These are phyloP conservation scores for Protophormia terraenovae DNA, from an alignment of 2,888 invertebrate species.

Conservation along the genomic window DNA sequence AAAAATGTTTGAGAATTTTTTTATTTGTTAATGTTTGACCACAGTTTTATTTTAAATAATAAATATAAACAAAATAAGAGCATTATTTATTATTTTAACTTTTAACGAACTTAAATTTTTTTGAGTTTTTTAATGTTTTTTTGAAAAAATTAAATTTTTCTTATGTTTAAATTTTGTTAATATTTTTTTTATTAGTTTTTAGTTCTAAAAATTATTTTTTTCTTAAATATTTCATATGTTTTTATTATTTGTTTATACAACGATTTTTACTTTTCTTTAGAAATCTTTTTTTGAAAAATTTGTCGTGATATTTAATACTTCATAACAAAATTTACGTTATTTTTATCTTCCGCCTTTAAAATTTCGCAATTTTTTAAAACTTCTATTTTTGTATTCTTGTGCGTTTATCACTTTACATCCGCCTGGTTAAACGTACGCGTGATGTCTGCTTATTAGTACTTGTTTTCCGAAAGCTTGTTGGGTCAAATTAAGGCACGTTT, in stretches of 20 bases:
- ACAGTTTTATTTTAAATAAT: too few relatives aligned
- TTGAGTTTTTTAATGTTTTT: neutral
- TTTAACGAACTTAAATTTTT: neutral
- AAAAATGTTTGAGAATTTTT: too few relatives aligned
- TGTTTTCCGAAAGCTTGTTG: slow-evolving; percentile 51
- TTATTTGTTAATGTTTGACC: too few relatives aligned
- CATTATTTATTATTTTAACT: too few relatives aligned
- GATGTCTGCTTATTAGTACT: slow-evolving; percentile 57
- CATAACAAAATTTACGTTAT: slow-evolving; percentile 21
- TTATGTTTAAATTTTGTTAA: neutral
- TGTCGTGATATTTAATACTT: too few relatives aligned
- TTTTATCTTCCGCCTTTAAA: slow-evolving; percentile 24
- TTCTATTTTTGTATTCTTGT: neutral
- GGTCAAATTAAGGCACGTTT: slow-evolving; percentile 55
- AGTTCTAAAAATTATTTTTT: neutral
- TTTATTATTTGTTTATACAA: neutral
- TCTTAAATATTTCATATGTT: neutral
- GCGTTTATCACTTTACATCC: slow-evolving; percentile 59
- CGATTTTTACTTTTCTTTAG: neutral
- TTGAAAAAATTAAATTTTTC: neutral
- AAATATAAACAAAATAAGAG: too few relatives aligned
- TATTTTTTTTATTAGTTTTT: neutral
- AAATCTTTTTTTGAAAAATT: too few relatives aligned
- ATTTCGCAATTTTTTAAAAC: neutral
- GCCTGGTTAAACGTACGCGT: slow-evolving; percentile 63